These are phyloP conservation scores for Galeopterus variegatus DNA, from an alignment of 2,113 vertebrate genomes.

Conservation along the genomic window DNA sequence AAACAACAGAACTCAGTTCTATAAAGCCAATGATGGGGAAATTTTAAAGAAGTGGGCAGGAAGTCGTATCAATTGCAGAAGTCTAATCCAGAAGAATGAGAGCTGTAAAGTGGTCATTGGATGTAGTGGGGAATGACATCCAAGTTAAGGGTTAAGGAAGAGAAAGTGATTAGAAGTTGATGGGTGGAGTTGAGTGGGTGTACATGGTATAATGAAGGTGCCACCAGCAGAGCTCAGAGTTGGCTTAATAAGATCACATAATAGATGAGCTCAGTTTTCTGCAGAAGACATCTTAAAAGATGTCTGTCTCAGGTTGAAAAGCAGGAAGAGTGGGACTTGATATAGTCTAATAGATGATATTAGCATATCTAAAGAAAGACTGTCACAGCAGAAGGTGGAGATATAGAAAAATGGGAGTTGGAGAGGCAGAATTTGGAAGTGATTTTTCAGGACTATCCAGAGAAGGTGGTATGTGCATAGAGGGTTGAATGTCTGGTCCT, in stretches of 20 bases:
- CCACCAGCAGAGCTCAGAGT: conserved; percentile 55
- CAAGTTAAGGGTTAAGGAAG: conserved; percentile 54
- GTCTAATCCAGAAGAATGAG: conserved; percentile 38
- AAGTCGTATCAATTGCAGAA: neutral
- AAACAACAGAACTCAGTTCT: neutral
- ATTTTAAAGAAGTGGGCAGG: conserved; percentile 42
- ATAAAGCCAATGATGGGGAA: neutral
- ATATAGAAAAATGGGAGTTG: conserved; percentile 27
- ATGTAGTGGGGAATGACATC: conserved; percentile 14
- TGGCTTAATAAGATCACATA: conserved; percentile 62
- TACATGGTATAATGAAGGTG: neutral
- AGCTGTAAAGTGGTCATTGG: neutral
- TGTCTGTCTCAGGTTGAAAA: conserved; percentile 71
- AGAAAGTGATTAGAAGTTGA: conserved; percentile 44
- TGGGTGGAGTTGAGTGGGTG: conserved; percentile 19
- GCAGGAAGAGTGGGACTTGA: conserved; percentile 72
- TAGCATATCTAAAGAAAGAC: conserved; percentile 84
- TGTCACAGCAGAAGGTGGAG: conserved; percentile 53
- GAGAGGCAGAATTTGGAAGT: conserved; percentile 30
- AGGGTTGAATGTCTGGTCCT: neutral
- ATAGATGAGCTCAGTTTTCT: conserved; percentile 69
- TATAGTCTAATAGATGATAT: conserved; percentile 66
- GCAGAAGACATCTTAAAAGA: conserved; percentile 72
- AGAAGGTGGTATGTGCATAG: neutral
- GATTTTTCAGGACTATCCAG: neutral